Percentiles rank a stretch among this genome's conserved stretches.
phyloP scores from a whole-genome alignment of 2,888 invertebrate species.

The Morpho achilles region DNA sequence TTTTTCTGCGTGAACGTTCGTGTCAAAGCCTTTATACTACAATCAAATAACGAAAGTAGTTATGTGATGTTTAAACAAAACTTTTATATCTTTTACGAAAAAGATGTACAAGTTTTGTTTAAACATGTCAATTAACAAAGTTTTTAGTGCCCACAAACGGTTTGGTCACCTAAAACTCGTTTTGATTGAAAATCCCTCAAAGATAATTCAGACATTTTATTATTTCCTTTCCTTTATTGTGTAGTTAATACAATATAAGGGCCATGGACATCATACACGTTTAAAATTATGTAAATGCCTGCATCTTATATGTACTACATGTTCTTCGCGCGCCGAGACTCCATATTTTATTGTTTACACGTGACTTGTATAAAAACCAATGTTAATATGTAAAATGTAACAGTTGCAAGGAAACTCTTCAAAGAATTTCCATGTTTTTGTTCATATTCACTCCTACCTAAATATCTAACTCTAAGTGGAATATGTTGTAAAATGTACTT shows the following conservation, averaged over 20 bases:
- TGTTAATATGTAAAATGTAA: constrained; percentile 37
- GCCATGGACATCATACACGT: constrained; percentile 5
- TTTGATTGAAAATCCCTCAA: not conserved
- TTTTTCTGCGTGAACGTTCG: too few relatives aligned
- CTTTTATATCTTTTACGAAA: too few relatives aligned
- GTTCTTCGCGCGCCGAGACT: constrained; percentile 31
- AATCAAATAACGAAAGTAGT: too few relatives aligned
- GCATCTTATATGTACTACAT: constrained; percentile 33
- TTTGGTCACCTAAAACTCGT: too few relatives aligned
- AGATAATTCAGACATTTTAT: constrained; percentile 1
- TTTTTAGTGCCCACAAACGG: too few relatives aligned
- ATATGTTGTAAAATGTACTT: too few relatives aligned
- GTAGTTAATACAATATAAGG: constrained; percentile 1
- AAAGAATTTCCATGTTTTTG: constrained; percentile 21
- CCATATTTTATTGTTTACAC: constrained; percentile 48
- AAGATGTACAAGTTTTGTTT: too few relatives aligned
- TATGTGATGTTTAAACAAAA: too few relatives aligned
- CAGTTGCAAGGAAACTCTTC: constrained; percentile 35
- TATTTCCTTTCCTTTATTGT: not conserved
- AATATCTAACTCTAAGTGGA: too few relatives aligned
- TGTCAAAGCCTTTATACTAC: too few relatives aligned
- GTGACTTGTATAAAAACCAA: constrained; percentile 48
- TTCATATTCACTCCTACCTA: not conserved
- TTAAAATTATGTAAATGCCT: constrained; percentile 34
- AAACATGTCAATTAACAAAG: too few relatives aligned